Conservation (phyloP, 2,113 vertebrate species). For the Paraplagusia blochii region DNA sequence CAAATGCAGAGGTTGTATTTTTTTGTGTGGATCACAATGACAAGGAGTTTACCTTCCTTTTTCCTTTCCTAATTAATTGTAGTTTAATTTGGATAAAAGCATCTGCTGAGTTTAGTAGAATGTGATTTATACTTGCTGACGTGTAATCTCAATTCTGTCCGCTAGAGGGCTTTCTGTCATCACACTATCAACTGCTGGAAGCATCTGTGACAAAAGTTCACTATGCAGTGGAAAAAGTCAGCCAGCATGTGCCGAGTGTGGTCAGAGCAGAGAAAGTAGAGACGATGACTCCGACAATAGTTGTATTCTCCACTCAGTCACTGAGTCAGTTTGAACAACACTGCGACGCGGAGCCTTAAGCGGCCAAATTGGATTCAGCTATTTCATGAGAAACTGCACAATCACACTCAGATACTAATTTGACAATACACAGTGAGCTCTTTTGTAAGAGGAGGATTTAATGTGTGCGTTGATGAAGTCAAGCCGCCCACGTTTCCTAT, state of each 20-base stretch:
- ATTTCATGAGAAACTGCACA: not conserved
- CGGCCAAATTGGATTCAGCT: not conserved
- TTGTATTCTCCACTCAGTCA: not conserved
- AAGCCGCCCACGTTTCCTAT: slow-evolving; percentile 1
- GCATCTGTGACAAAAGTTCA: not conserved
- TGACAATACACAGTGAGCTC: not conserved
- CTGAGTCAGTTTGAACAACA: not conserved
- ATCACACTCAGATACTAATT: not conserved
- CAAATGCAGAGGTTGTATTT: too few relatives aligned
- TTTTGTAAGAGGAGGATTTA: not conserved
- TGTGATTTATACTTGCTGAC: not conserved
- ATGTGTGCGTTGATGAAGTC: not conserved
- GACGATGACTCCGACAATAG: not conserved
- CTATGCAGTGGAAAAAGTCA: not conserved
- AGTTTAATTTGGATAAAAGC: too few relatives aligned
- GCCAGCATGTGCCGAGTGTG: not conserved
- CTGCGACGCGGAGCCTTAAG: not conserved
- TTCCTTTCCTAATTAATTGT: too few relatives aligned
- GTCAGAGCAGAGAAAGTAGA: not conserved
- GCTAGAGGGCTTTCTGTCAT: not conserved
- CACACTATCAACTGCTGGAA: not conserved
- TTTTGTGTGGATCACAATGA: too few relatives aligned
- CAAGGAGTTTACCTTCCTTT: too few relatives aligned
- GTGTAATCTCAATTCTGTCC: slow-evolving; percentile 1
- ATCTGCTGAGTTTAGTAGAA: too few relatives aligned